Base-by-base conservation (phyloP, 2,113 vertebrate genomes). In the Sceloporus tristichus region DNA sequence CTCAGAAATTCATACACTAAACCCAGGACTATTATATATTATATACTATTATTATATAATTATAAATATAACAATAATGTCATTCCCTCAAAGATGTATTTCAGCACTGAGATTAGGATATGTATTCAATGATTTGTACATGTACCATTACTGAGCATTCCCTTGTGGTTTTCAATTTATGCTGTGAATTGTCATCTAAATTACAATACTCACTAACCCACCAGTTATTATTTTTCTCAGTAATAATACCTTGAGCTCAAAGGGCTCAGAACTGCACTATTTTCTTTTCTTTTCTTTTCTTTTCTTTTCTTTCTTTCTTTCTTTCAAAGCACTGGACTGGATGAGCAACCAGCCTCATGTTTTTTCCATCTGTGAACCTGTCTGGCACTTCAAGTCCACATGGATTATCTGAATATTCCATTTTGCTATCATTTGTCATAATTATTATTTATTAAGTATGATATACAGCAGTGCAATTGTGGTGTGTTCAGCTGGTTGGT, bases 401-500 rank as follows among this genome's bases (percentile, higher is more conserved):
- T 87, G 71, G 48, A 75, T 87, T 82, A 85, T 87, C 82, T 86
- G 89, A 89, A 87, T 82, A 9, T 79, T 79, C 91, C 27, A 77
- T 59, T 89, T 90, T 90, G 79, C 76, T 85, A 87, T 40, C 84
- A 86, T 85, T 74, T 84, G 86, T 84, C 84, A 87, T 81, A 90
- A 88, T 82, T 86, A 85, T 87, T 85, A 42, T 89, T 81, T 89
- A 84, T 90, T 71, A 83, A 79, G 75, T 5, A 0, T 68, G 79
- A 84, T 90, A 74, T n/a, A 54, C 85, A 83, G 79, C 29, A 0
- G 73, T 56, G 34, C 0, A 1, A 62, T 0, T 3, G 54, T 91
- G 84, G 75, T 77, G 0, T 0, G 8, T 34, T 91, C 75, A 80
- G 88, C 79, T 53, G 13, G 13, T 75, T 8, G 87, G 40, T 40